Conservation (phyloP, 2,797 vertebrate species). For the Sebastiscus tertius region DNA sequence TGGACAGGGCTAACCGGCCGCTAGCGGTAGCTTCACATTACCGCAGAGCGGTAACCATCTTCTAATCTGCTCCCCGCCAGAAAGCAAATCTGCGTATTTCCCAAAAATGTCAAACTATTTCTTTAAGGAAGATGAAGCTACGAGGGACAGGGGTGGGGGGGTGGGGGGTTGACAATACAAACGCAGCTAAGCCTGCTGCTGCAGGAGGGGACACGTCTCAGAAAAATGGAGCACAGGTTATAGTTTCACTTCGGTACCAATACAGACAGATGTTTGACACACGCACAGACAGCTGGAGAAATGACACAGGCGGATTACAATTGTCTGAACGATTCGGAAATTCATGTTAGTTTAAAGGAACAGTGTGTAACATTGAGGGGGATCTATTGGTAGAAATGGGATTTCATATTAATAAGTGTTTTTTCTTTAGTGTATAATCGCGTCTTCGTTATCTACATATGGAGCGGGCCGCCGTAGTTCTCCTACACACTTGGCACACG, state of each 20-base stretch:
- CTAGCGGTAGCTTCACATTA: neutral
- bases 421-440: neutral
- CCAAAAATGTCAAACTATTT: conserved; percentile 34
- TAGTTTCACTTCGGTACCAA: conserved; percentile 26
- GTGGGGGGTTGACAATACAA: conserved; percentile 9
- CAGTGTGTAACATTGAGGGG: neutral
- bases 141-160: neutral
- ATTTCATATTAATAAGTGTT: neutral
- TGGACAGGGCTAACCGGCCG: neutral
- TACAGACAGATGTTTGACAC: conserved; percentile 47
- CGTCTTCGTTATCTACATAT: too few species aligned
- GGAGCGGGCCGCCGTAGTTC: too few species aligned
- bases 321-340: conserved; percentile 51
- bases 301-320: conserved; percentile 47
- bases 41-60: neutral
- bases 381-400: neutral
- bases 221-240: conserved; percentile 19
- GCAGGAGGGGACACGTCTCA: neutral
- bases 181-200: conserved; percentile 6
- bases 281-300: conserved; percentile 56
- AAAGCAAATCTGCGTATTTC: neutral
- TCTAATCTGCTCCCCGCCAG: neutral
- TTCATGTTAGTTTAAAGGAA: neutral
- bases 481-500: too few species aligned
- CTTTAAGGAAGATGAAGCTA: conserved; percentile 22